Conservation (phyloP, 2,888 invertebrate species). For the Epinotia demarniana region DNA sequence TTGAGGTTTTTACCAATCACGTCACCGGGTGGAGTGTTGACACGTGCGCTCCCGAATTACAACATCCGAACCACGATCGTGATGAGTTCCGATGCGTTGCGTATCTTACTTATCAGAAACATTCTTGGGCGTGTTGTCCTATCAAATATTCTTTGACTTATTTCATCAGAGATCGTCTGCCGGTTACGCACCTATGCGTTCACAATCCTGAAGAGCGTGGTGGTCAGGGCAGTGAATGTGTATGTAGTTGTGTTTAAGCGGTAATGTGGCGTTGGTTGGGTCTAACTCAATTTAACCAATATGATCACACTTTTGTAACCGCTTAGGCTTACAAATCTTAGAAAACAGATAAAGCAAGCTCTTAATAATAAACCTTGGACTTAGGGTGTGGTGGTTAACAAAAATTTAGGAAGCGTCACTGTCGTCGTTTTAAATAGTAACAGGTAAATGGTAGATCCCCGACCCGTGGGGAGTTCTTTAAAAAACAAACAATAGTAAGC, state of each 20-base stretch:
- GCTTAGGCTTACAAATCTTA: too few species aligned
- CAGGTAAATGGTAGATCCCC: too few species aligned
- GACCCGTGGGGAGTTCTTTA: background rate
- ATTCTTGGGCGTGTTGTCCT: slow-evolving; percentile 4
- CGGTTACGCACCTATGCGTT: background rate
- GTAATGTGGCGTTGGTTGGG: too few species aligned
- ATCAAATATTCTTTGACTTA: slow-evolving; percentile 2
- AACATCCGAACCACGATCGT: background rate
- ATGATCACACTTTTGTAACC: too few species aligned
- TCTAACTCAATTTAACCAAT: too few species aligned
- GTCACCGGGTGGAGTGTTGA: slow-evolving; percentile 4
- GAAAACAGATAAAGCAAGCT: too few species aligned
- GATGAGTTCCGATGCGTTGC: slow-evolving; percentile 4
- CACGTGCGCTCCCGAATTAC: slow-evolving; percentile 22
- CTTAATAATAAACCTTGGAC: too few species aligned
- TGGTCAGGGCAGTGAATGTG: background rate
- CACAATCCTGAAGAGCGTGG: background rate
- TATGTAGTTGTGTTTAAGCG: background rate
- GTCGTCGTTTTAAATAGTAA: too few species aligned
- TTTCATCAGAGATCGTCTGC: background rate
- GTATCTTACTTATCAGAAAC: slow-evolving; percentile 6
- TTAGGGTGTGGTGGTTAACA: too few species aligned
- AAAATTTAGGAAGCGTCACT: too few species aligned
- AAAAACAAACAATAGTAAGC: background rate
- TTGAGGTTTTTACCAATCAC: slow-evolving; percentile 1